phyloP scores from a whole-genome alignment of 1,140 invertebrate species.

The Bombus cullumanus region DNA sequence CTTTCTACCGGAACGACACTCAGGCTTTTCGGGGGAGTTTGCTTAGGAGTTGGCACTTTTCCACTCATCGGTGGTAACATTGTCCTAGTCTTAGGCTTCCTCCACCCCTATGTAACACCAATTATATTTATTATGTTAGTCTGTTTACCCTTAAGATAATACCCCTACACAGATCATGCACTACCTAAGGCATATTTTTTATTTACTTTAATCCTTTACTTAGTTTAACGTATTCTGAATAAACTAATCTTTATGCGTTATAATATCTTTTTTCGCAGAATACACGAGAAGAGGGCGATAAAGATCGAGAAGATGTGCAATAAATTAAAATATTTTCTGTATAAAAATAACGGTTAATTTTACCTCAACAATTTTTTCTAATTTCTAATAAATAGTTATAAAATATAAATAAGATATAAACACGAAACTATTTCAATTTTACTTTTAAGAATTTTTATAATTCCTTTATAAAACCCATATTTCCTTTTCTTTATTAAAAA shows the following conservation, averaged over 20 bases:
- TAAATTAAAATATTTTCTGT: background rate
- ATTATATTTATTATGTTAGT: conserved; percentile 55
- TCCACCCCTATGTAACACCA: conserved; percentile 86
- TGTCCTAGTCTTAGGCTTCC: conserved; percentile 89
- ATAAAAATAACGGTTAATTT: background rate
- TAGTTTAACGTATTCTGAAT: background rate
- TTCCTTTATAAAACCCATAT: background rate
- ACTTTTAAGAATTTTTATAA: background rate
- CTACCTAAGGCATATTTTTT: conserved; percentile 2
- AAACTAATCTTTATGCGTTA: background rate
- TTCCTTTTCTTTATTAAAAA: too few species aligned
- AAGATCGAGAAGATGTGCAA: background rate
- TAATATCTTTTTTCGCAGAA: background rate
- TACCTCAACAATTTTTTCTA: background rate
- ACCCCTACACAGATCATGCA: conserved; percentile 12
- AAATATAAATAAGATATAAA: background rate
- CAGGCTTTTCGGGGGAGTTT: conserved; percentile 82
- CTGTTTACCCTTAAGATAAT: background rate
- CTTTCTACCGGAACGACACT: conserved; percentile 80
- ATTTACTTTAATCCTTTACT: conserved; percentile 16
- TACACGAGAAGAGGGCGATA: background rate
- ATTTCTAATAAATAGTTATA: background rate
- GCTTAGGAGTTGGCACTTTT: conserved; percentile 83
- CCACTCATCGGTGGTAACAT: conserved; percentile 86
- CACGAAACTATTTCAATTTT: background rate